A percentile compares a stretch with the other conserved stretches of the same genome.
Evolutionary conservation across 2,888 invertebrate genomes (phyloP).

Genomic region (Eristalis pertinax): DNA sequence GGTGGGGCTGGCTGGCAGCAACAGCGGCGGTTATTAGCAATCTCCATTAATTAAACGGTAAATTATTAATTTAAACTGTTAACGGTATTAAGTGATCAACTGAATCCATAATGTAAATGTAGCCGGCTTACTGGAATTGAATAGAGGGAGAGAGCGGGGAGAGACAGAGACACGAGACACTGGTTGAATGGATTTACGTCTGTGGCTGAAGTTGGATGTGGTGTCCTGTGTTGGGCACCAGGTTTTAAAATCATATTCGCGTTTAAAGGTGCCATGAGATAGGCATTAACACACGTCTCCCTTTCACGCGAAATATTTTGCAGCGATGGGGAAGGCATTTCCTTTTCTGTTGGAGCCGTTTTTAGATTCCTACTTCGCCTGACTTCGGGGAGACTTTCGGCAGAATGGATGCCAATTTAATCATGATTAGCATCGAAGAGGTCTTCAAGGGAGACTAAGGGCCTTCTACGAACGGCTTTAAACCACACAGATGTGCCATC

Average conservation of each 20-base stretch:
- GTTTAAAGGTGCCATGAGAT: background rate
- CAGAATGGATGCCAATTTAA: too few species aligned
- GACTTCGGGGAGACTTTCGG: too few species aligned
- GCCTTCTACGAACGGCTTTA: too few species aligned
- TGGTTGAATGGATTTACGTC: background rate
- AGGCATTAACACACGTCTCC: background rate
- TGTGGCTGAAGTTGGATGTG: background rate
- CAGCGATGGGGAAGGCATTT: too few species aligned
- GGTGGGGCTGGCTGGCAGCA: background rate
- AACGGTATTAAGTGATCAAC: slow-evolving; percentile 31
- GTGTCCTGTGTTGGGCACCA: background rate
- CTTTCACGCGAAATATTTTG: too few species aligned
- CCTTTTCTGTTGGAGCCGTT: too few species aligned
- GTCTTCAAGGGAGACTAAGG: too few species aligned
- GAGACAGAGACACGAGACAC: background rate
- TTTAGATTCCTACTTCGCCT: too few species aligned
- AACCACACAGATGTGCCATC: too few species aligned
- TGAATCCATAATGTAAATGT: slow-evolving; percentile 33
- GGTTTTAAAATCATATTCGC: background rate
- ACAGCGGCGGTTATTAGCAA: slow-evolving; percentile 1
- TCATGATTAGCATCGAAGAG: too few species aligned
- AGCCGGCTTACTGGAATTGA: slow-evolving; percentile 7
- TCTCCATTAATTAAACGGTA: slow-evolving; percentile 36
- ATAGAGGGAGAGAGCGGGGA: background rate
- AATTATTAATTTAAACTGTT: slow-evolving; percentile 39